Base-by-base conservation (phyloP, 2,888 invertebrate species). In the Masnerella sp. region DNA sequence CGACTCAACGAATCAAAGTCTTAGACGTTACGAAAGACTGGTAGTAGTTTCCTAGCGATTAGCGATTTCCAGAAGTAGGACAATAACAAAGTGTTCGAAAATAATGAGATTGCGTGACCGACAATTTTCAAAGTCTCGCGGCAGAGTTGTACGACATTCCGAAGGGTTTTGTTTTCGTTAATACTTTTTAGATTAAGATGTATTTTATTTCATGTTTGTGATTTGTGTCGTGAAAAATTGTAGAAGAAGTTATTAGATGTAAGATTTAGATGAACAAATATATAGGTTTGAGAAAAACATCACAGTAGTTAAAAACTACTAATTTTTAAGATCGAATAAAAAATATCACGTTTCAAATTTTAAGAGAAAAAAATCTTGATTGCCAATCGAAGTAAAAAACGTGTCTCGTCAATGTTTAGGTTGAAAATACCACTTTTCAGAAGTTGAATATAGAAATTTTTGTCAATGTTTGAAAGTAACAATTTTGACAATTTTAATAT, bases 31-130 rank as follows among this genome's bases (percentile, higher is more conserved):
- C 56, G 40, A 79, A 85, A 85, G 86, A 87, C 85, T 87, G 85
- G 85, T 85, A 85, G 85, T 80, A 74, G 75, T 80, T 80, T 81
- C 65, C 75, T 83, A 83, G 80, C 64, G 54, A 76, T 75, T 84
- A 83, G 81, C 45, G 36, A 58, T 40, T 70, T 51, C 42, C 65
- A 75, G 54, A 72, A 78, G 74, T 81, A 80, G 75, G 80, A 82
- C 82, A 84, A 84, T 82, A 84, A 83, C 75, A 73, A 79, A 80
- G 82, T 84, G 83, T 85, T 84, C 82, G 81, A 79, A 81, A 75
- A 64, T 71, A 58, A 49, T 45, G 47, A 65, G 45, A 74, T 69
- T 69, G 49, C 45, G 64, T 61, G 69, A 69, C 49, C 58, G 28
- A 68, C 18, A 8, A 45, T 34, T 51, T 56, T 14, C 62, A 49